Conservation (phyloP, 2,888 invertebrate species). For the Nomada fucata region DNA sequence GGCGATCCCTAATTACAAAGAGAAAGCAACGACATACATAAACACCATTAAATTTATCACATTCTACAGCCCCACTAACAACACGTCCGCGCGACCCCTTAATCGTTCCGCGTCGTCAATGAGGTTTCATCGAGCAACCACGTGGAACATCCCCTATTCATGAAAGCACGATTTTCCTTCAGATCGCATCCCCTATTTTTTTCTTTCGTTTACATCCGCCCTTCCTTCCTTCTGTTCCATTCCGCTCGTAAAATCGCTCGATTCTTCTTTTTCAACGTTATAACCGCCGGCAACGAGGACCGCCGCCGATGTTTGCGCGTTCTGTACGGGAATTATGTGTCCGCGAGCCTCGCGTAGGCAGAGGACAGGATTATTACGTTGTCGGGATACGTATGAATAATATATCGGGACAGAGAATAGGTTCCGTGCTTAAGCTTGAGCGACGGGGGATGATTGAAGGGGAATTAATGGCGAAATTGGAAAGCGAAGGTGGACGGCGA, state of each 20-base stretch:
- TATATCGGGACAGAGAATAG: constrained; percentile 46
- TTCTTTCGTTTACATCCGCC: not conserved
- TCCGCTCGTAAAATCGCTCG: constrained; percentile 60
- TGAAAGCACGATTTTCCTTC: constrained; percentile 60
- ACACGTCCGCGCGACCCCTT: too few species aligned
- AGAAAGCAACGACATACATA: too few species aligned
- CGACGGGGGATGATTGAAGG: constrained; percentile 31
- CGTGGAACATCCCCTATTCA: constrained; percentile 22
- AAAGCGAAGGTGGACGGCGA: constrained; percentile 10
- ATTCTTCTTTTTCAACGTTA: not conserved
- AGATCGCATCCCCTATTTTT: constrained; percentile 47
- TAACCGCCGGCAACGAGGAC: constrained; percentile 5
- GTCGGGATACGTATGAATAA: constrained; percentile 45
- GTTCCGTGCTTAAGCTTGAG: constrained; percentile 35
- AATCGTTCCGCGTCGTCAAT: too few species aligned
- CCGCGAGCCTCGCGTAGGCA: constrained; percentile 1
- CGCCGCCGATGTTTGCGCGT: constrained; percentile 27
- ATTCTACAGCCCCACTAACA: too few species aligned
- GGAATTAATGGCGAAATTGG: constrained; percentile 47
- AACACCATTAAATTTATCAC: too few species aligned
- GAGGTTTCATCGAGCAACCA: constrained; percentile 40
- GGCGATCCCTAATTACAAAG: too few species aligned
- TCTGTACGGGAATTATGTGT: constrained; percentile 17
- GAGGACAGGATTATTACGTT: constrained; percentile 37
- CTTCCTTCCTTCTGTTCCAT: not conserved